These are phyloP conservation scores for Allobates femoralis DNA, from an alignment of 2,797 vertebrate species.

Conservation along the genomic window DNA sequence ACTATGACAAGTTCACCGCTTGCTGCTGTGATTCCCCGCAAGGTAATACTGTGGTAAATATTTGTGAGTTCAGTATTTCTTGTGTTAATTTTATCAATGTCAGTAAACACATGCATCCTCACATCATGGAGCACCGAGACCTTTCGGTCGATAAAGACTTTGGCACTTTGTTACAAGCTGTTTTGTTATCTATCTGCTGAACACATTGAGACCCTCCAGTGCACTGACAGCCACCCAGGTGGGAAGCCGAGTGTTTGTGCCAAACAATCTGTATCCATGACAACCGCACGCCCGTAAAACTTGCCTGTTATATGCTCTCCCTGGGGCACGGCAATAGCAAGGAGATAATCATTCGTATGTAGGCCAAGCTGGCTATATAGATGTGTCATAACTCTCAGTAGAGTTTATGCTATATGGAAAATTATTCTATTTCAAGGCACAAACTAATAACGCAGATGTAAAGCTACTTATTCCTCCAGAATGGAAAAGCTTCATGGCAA, in stretches of 20 bases:
- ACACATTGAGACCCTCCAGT: conserved; percentile 23
- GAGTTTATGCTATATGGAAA: not conserved
- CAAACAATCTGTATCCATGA: conserved; percentile 33
- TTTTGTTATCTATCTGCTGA: conserved; percentile 1
- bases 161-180: not conserved
- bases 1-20: not conserved
- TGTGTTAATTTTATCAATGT: not conserved
- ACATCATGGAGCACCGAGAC: not conserved
- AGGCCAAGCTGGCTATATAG: not conserved
- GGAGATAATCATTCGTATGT: conserved; percentile 3
- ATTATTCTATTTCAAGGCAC: not conserved
- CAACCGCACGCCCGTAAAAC: conserved; percentile 33
- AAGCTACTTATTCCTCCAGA: not conserved
- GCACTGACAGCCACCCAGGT: not conserved
- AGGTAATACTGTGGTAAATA: not conserved
- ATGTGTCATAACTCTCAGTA: not conserved
- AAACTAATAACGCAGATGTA: not conserved
- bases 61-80: not conserved
- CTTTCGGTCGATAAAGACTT: not conserved
- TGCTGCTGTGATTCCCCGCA: not conserved
- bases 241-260: not conserved
- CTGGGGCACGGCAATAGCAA: not conserved
- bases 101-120: not conserved
- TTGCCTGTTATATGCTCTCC: conserved; percentile 5
- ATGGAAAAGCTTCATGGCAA: not conserved